phyloP scores from a whole-genome alignment of 1,140 invertebrate genomes.

The Leptinotarsa lineolata region DNA sequence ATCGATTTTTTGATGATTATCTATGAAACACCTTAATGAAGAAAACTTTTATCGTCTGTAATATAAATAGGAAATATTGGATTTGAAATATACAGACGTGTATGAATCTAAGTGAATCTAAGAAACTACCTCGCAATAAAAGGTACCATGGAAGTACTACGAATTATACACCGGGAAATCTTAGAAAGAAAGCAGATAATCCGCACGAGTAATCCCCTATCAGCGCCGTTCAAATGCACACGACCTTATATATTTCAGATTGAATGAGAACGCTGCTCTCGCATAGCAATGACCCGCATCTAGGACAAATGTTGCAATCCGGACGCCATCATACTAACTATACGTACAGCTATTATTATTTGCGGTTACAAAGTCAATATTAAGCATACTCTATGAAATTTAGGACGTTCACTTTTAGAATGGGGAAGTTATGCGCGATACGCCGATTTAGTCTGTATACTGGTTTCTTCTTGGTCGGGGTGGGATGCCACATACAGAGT shows the following conservation, averaged over 20 bases:
- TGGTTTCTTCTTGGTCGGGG: not conserved
- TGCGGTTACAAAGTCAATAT: constrained; percentile 46
- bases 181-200: constrained; percentile 37
- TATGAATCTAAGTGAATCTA: too few species aligned
- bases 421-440: constrained; percentile 13
- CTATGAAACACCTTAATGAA: too few species aligned
- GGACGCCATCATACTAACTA: constrained; percentile 45
- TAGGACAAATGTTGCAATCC: constrained; percentile 55
- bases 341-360: constrained; percentile 35
- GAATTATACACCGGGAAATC: too few species aligned
- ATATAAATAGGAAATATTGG: too few species aligned
- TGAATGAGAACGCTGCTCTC: constrained; percentile 55
- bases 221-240: constrained; percentile 29
- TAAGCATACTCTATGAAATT: constrained; percentile 16
- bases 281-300: constrained; percentile 58
- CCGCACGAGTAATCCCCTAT: constrained; percentile 4
- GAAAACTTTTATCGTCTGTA: too few species aligned
- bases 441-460: not conserved
- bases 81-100: too few species aligned
- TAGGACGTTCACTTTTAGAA: constrained; percentile 24
- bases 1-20: too few species aligned
- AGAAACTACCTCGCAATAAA: too few species aligned
- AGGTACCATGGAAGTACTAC: too few species aligned
- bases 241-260: constrained; percentile 56
- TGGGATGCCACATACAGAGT: not conserved